Conservation (phyloP, 2,888 invertebrate species). For the Spilarctia lutea region DNA sequence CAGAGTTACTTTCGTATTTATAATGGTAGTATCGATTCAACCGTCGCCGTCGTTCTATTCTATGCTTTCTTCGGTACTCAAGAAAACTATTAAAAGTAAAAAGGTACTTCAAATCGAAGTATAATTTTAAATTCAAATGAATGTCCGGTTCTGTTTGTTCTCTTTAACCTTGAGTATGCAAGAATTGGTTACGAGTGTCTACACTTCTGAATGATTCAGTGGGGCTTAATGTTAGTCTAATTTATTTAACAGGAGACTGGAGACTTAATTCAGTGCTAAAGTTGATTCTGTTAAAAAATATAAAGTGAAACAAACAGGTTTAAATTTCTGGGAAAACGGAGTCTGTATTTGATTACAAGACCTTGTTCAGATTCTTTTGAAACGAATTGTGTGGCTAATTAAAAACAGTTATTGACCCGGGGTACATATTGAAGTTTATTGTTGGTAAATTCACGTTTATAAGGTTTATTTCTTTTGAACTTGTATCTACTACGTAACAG, state of each 20-base stretch:
- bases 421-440: background rate
- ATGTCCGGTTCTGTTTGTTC: constrained; percentile 19
- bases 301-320: background rate
- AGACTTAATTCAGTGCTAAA: constrained; percentile 11
- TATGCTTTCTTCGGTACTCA: background rate
- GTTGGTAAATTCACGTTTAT: background rate
- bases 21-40: background rate
- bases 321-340: background rate
- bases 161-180: constrained; percentile 23
- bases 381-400: background rate
- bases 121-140: constrained; percentile 16
- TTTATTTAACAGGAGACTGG: constrained; percentile 20
- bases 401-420: background rate
- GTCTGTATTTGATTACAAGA: background rate
- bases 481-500: no score
- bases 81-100: background rate
- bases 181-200: constrained; percentile 22
- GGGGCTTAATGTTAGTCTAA: constrained; percentile 27
- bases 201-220: constrained; percentile 31
- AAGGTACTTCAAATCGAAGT: background rate
- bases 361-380: background rate
- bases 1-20: no score
- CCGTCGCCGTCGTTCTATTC: background rate
- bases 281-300: background rate
- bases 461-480: no score